Conservation (phyloP, 35 echinoderm and acorn worm species). For the Ptychodera flava region DNA sequence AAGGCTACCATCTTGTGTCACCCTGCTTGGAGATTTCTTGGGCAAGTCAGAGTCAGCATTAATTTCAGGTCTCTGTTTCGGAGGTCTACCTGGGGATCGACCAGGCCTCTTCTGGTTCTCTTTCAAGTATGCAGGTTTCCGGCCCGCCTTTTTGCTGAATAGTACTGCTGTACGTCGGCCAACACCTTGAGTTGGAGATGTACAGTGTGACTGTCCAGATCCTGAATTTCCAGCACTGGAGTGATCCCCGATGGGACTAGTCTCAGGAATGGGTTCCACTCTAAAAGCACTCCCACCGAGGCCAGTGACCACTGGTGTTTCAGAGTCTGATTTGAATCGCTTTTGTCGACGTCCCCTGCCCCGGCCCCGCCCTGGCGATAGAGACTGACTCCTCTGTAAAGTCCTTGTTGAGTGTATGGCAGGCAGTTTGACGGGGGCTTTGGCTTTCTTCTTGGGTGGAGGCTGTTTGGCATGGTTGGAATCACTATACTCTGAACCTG, state of each 20-base stretch:
- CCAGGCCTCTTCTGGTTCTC: slow-evolving; percentile 5
- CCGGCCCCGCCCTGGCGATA: not conserved
- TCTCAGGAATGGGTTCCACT: not conserved
- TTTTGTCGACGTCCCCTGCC: not conserved
- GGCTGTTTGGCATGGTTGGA: not conserved
- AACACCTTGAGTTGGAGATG: slow-evolving; percentile 61
- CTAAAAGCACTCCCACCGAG: not conserved
- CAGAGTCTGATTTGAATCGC: not conserved
- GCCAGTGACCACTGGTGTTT: not conserved
- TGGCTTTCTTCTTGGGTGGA: not conserved
- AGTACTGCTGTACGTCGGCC: slow-evolving; percentile 88
- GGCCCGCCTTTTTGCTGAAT: slow-evolving; percentile 73
- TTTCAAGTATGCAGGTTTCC: slow-evolving; percentile 20
- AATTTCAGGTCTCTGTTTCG: slow-evolving; percentile 59
- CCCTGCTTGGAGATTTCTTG: slow-evolving; percentile 15
- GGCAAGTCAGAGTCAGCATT: slow-evolving; percentile 18
- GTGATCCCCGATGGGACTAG: not conserved
- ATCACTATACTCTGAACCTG: not conserved
- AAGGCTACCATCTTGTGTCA: slow-evolving; percentile 25
- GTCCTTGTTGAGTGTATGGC: not conserved
- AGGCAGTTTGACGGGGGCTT: not conserved
- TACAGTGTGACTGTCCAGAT: slow-evolving; percentile 15
- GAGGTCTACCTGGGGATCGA: slow-evolving; percentile 28
- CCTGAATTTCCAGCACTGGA: not conserved
- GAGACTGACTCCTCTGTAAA: not conserved